Percentiles rank a stretch among this genome's conserved stretches.
Evolutionary conservation across 2,888 invertebrate genomes (phyloP).

Genomic region (Lasiommata megera): DNA sequence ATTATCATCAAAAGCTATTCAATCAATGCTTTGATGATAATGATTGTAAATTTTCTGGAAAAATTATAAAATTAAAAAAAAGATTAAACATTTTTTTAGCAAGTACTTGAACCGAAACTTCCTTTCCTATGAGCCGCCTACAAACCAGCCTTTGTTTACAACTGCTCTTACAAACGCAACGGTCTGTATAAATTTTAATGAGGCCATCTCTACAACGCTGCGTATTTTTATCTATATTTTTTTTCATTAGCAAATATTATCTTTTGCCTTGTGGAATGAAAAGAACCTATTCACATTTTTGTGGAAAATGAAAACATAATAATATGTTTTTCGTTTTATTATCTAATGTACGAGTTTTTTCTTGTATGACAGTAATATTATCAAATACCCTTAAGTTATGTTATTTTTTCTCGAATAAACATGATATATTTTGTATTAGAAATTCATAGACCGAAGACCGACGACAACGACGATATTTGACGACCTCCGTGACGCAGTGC

Average conservation of each 20-base stretch:
- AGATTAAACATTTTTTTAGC: conserved; percentile 28
- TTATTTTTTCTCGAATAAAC: too few species aligned
- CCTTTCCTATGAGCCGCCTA: conserved; percentile 22
- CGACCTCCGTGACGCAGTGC: too few species aligned
- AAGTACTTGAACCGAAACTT: conserved; percentile 28
- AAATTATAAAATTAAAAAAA: conserved; percentile 6
- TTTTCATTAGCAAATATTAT: conserved; percentile 32
- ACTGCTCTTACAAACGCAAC: conserved; percentile 53
- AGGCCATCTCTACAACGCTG: conserved; percentile 47
- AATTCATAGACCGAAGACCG: too few species aligned
- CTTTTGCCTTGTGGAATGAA: conserved; percentile 14
- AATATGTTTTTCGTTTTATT: neutral
- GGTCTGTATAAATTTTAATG: conserved; percentile 69
- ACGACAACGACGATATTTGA: too few species aligned
- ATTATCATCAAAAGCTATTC: too few species aligned
- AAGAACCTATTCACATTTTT: conserved; percentile 10
- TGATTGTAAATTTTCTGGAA: neutral
- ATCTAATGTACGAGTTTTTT: neutral
- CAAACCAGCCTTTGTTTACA: conserved; percentile 43
- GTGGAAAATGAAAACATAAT: neutral
- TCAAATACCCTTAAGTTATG: too few species aligned
- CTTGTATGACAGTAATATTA: too few species aligned
- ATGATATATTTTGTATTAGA: too few species aligned
- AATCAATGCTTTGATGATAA: neutral
- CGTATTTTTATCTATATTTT: conserved; percentile 39